Percentiles rank a stretch among this genome's conserved stretches.
Evolutionary conservation across 2,113 vertebrate species (phyloP).

Genomic region (Galbula dea): DNA sequence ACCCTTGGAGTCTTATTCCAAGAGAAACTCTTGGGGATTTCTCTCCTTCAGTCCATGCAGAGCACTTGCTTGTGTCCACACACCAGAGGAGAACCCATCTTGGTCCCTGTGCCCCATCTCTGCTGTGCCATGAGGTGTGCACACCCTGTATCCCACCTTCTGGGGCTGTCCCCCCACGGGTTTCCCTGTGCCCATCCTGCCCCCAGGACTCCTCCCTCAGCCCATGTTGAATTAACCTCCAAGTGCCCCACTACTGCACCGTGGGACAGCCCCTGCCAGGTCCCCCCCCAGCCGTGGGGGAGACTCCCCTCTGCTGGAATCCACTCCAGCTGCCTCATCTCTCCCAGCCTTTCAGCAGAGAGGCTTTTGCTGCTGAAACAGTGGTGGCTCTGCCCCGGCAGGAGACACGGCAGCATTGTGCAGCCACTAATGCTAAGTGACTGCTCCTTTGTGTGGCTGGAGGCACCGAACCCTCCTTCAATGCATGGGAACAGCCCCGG

Average conservation of each 20-base stretch:
- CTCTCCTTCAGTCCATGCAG: background rate
- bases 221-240: background rate
- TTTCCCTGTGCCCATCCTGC: too few relatives aligned
- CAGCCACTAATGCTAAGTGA: constrained; percentile 43
- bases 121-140: background rate
- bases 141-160: too few relatives aligned
- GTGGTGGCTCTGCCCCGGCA: background rate
- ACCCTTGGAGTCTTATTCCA: background rate
- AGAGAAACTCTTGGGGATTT: background rate
- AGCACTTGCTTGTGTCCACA: background rate
- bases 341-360: background rate
- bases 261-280: background rate
- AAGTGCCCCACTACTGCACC: fast-evolving
- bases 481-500: constrained; percentile 39
- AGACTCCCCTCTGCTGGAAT: background rate
- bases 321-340: background rate
- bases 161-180: fast-evolving
- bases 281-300: background rate
- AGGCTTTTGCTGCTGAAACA: background rate
- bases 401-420: background rate
- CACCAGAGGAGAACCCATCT: fast-evolving
- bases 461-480: background rate
- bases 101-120: fast-evolving
- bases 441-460: constrained; percentile 41
- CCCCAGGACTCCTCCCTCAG: fast-evolving